These are phyloP conservation scores for Drosophila anomalata DNA, from an alignment of 2,888 invertebrate species.

Conservation along the genomic window DNA sequence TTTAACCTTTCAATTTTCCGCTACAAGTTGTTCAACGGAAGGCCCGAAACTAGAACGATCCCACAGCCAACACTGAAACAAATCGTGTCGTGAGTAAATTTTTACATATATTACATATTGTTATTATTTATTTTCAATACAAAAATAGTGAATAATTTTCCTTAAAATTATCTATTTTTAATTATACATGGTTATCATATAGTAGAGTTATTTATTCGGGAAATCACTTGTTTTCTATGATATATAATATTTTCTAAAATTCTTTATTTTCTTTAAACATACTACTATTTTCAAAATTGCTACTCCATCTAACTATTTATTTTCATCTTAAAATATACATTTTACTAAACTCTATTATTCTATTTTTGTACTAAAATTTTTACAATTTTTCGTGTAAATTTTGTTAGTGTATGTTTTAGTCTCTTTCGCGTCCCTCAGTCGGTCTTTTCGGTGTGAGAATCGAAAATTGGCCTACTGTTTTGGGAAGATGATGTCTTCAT, in stretches of 20 bases:
- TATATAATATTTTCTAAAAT: too few species aligned
- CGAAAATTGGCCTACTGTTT: slow-evolving; percentile 72
- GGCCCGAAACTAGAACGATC: slow-evolving; percentile 33
- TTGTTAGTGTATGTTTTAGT: slow-evolving; percentile 3
- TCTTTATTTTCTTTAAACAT: too few species aligned
- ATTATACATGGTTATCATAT: too few species aligned
- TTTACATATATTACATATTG: neutral
- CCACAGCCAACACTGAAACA: slow-evolving; percentile 3
- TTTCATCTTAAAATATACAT: neutral
- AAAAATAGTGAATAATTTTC: too few species aligned
- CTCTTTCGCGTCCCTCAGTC: slow-evolving; percentile 1
- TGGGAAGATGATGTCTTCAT: slow-evolving; percentile 73
- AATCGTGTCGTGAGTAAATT: neutral
- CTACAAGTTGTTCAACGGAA: slow-evolving; percentile 67
- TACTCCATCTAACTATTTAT: too few species aligned
- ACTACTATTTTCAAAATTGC: too few species aligned
- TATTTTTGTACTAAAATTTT: neutral
- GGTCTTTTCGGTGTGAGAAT: slow-evolving; percentile 55
- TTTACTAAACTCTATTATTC: too few species aligned
- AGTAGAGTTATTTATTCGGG: too few species aligned
- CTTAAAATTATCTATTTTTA: too few species aligned
- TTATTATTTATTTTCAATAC: too few species aligned
- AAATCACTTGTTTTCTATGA: too few species aligned
- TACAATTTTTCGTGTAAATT: neutral
- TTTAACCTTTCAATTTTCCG: slow-evolving; percentile 72